phyloP scores from a whole-genome alignment of 1,140 invertebrate species.

The Lepidotrigona ventralis region DNA sequence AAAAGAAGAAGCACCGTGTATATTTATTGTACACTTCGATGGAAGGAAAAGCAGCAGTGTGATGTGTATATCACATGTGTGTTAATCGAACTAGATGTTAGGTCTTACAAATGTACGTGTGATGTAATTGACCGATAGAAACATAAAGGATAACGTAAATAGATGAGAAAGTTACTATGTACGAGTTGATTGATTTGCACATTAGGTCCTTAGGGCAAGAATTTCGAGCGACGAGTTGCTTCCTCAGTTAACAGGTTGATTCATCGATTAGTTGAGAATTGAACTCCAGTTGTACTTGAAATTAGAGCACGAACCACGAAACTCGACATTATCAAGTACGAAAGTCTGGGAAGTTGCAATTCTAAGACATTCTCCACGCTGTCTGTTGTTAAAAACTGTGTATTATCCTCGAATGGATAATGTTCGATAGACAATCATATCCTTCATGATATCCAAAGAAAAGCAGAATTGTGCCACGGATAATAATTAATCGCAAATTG shows the following conservation, averaged over 20 bases:
- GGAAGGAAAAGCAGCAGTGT: neutral
- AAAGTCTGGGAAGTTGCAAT: neutral
- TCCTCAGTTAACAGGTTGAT: no score
- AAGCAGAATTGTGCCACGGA: neutral
- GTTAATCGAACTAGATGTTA: neutral
- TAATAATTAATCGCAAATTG: neutral
- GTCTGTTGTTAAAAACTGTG: neutral
- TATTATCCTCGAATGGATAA: neutral
- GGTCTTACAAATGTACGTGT: no score
- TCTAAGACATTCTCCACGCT: neutral
- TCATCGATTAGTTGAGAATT: slow-evolving; percentile 7
- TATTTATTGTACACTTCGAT: neutral
- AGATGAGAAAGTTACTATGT: neutral
- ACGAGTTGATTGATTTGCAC: no score
- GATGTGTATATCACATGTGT: no score
- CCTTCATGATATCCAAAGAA: neutral
- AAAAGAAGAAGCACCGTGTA: no score
- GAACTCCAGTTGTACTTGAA: neutral
- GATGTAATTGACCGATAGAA: neutral
- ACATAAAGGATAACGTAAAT: neutral
- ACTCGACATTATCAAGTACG: neutral
- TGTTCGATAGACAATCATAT: neutral
- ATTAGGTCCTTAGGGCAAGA: no score
- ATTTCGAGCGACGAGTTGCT: no score
- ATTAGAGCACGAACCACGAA: no score